These are phyloP conservation scores for Cantharis nigra DNA, from an alignment of 2,888 invertebrate genomes.

Conservation along the genomic window DNA sequence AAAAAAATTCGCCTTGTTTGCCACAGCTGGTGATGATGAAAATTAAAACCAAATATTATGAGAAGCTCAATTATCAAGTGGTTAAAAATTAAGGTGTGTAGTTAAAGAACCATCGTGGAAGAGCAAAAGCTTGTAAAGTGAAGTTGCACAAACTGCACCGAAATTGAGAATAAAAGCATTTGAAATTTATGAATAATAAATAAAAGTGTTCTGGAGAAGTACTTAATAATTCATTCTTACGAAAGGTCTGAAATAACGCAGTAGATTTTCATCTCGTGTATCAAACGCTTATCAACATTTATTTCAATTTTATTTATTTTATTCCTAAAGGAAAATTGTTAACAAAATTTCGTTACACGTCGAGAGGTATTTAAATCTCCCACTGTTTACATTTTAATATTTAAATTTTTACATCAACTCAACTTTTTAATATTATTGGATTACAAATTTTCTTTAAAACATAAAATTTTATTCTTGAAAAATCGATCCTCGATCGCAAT, in stretches of 20 bases:
- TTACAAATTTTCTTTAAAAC: background rate
- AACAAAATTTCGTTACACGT: background rate
- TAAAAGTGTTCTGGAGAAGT: slow-evolving; percentile 23
- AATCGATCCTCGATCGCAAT: background rate
- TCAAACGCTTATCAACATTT: slow-evolving; percentile 26
- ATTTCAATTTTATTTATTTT: slow-evolving; percentile 19
- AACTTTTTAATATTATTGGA: background rate
- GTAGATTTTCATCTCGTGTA: slow-evolving; percentile 27
- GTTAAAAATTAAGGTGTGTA: background rate
- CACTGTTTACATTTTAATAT: background rate
- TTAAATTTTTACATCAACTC: background rate
- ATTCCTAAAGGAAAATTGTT: background rate
- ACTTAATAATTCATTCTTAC: slow-evolving; percentile 33
- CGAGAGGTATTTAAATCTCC: background rate
- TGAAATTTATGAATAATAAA: slow-evolving; percentile 32
- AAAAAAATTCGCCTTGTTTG: background rate
- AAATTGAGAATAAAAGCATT: slow-evolving; percentile 21
- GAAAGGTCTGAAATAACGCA: slow-evolving; percentile 30
- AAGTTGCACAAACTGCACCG: slow-evolving; percentile 26
- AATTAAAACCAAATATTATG: background rate
- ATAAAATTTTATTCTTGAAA: background rate
- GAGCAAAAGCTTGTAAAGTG: background rate
- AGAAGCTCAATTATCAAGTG: background rate
- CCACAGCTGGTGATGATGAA: background rate
- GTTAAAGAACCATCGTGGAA: background rate